Conservation (phyloP, 2,888 invertebrate species). For the Plebejus argus region DNA sequence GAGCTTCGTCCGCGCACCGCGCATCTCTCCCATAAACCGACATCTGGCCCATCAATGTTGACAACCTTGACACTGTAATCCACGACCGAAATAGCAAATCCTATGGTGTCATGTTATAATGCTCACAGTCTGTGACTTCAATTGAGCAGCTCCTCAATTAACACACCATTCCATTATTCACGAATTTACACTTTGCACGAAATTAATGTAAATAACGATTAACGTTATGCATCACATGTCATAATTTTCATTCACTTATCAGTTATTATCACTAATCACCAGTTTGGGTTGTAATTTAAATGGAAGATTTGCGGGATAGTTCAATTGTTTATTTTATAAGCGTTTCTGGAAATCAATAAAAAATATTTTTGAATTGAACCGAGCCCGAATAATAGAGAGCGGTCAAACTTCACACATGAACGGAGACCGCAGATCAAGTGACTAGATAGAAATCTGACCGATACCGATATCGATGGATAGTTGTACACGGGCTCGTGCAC, state of each 20-base stretch:
- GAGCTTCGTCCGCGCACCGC: conserved; percentile 59
- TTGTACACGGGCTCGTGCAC: conserved; percentile 46
- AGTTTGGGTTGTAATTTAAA: neutral
- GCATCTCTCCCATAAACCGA: conserved; percentile 52
- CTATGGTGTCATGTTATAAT: conserved; percentile 16
- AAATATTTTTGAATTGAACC: neutral
- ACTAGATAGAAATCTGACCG: neutral
- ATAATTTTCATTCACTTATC: conserved; percentile 18
- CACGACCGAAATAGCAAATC: conserved; percentile 43
- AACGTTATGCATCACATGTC: neutral
- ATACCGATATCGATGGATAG: conserved; percentile 28
- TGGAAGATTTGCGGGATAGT: neutral
- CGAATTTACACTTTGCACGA: conserved; percentile 3
- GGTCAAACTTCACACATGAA: conserved; percentile 19
- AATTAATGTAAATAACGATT: conserved; percentile 17
- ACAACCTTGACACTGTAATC: conserved; percentile 67
- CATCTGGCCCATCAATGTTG: conserved; percentile 56
- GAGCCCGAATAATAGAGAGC: neutral
- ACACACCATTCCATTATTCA: conserved; percentile 14
- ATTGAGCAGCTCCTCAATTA: neutral
- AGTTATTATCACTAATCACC: conserved; percentile 17
- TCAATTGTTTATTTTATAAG: neutral
- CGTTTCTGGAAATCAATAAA: neutral
- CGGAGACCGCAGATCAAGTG: neutral
- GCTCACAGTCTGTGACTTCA: conserved; percentile 37